phyloP scores from a whole-genome alignment of 2,888 invertebrate species.

The Eledona agricola region DNA sequence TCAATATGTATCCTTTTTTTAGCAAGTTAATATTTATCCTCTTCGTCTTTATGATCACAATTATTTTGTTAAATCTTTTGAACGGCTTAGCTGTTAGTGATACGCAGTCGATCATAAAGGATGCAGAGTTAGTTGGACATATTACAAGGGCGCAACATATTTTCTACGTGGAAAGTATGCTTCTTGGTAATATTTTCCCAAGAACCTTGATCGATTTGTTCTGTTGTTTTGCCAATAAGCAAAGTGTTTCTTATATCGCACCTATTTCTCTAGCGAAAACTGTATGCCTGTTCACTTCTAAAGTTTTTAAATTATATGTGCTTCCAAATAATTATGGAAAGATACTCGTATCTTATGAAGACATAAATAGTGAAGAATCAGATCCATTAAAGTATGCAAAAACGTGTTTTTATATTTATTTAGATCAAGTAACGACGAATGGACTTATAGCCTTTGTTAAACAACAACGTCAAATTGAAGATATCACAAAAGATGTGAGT shows the following conservation, averaged over 20 bases:
- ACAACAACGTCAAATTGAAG: no score
- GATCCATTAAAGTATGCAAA: conserved; percentile 33
- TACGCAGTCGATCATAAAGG: conserved; percentile 78
- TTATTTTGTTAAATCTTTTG: conserved; percentile 82
- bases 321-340: conserved; percentile 71
- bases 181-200: conserved; percentile 68
- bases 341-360: conserved; percentile 24
- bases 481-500: no score
- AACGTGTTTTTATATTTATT: conserved; percentile 44
- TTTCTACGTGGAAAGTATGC: conserved; percentile 76
- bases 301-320: conserved; percentile 71
- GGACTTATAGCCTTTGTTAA: no score
- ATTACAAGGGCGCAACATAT: conserved; percentile 77
- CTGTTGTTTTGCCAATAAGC: no score
- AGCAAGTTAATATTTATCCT: conserved; percentile 80
- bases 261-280: conserved; percentile 40
- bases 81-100: conserved; percentile 89
- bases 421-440: conserved; percentile 55
- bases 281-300: conserved; percentile 71
- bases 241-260: no score
- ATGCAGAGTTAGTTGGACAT: conserved; percentile 81
- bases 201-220: no score
- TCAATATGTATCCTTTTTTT: conserved; percentile 72
- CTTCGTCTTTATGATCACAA: conserved; percentile 84
- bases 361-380: conserved; percentile 28